A percentile compares a stretch with the other conserved stretches of the same genome.
These are phyloP conservation scores for Desmodus rotundus DNA, from an alignment of 2,113 vertebrate species.

Conservation along the genomic window DNA sequence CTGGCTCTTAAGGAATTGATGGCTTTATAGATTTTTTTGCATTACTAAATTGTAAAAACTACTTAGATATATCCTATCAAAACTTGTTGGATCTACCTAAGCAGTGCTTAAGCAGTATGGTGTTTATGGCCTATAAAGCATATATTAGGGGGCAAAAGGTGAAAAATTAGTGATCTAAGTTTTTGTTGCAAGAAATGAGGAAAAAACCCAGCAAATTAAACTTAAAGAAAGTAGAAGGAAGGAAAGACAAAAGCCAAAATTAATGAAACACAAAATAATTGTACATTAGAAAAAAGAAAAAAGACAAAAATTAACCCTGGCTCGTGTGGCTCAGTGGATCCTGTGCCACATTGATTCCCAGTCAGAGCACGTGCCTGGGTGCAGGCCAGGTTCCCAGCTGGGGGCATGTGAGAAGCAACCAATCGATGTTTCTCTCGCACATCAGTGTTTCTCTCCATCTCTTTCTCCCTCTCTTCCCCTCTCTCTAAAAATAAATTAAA, in stretches of 20 bases:
- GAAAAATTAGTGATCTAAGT: background rate
- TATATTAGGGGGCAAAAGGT: background rate
- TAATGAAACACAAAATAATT: background rate
- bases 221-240: background rate
- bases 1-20: background rate
- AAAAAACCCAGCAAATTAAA: background rate
- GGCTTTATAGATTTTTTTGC: background rate
- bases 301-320: background rate
- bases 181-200: background rate
- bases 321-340: no score
- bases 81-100: background rate
- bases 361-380: no score
- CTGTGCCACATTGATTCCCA: no score
- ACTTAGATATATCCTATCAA: background rate
- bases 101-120: background rate
- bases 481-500: no score
- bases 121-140: background rate
- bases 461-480: no score
- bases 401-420: no score
- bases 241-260: background rate
- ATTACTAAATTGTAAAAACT: background rate
- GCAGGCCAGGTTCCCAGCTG: no score
- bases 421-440: no score
- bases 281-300: background rate
- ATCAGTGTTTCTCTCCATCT: no score